Evolutionary conservation across 1,140 invertebrate species (phyloP), one percentile per base, ranked within the genome.

Genomic region (Drosophila asahinai): DNA sequence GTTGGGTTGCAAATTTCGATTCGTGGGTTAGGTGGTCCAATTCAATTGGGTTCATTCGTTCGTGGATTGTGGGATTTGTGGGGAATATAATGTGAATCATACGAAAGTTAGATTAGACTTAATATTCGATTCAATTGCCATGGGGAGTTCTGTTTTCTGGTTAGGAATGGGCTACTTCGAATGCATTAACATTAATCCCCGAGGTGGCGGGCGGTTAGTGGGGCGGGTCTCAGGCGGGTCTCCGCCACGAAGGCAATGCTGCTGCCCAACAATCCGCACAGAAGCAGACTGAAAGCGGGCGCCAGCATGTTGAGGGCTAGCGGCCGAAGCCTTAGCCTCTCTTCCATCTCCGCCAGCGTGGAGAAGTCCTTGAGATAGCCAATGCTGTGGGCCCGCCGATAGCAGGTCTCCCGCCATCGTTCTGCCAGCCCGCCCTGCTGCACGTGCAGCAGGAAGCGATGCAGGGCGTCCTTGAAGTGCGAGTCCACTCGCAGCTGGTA

Each of bases 151-250:
- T 22, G 30, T 33, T 65, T 68, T 30, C 14, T n/a, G 30, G 83
- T 87, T 87, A 87, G 63, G 54, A 75, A 81, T 84, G 81, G 63
- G 83, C 75, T 80, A 80, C 77, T 79, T 58, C 11, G 60, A 25
- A 81, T 87, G 81, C 59, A 77, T 77, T 65, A 59, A 64, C 64
- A 58, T 64, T 55, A 54, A 55, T 71, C 52, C 64, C 51, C n/a
- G 49, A 73, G 38, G 57, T 77, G 51, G 76, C 49, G 38, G 36
- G 71, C 51, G 30, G 55, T 62, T 65, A 65, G 72, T 75, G 62
- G 15, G 52, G 22, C 38, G 47, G 77, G 15, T 84, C 54, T 61
- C 14, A 61, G 52, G 30, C 61, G 55, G 48, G 83, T 61, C 59
- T 87, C 84, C 33, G 71, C n/a, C 5, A 84, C 47, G 40, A 89